These are phyloP conservation scores for Isoperla grammatica DNA, from an alignment of 2,888 invertebrate species.

Conservation along the genomic window DNA sequence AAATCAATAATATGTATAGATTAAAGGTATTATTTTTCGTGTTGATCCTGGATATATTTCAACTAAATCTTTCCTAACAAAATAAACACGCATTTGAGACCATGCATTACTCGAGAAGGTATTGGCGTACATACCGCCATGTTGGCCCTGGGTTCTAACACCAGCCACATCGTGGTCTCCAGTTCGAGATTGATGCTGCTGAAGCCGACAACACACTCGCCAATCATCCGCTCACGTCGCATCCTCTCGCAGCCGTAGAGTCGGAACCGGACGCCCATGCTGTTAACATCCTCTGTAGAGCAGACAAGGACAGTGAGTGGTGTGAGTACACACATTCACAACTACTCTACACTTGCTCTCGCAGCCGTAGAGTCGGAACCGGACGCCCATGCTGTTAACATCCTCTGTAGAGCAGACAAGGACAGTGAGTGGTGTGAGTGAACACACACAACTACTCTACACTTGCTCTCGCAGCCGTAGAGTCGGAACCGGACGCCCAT, in stretches of 20 bases:
- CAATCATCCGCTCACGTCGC: slow-evolving; percentile 85
- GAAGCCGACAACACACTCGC: slow-evolving; percentile 86
- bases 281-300: slow-evolving; percentile 78
- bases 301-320: background rate
- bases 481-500: slow-evolving; percentile 86
- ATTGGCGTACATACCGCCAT: slow-evolving; percentile 38
- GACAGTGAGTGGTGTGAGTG: no score
- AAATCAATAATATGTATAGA: no score
- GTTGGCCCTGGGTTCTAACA: slow-evolving; percentile 56
- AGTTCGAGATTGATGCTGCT: slow-evolving; percentile 83
- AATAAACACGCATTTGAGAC: no score
- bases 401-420: slow-evolving; percentile 68
- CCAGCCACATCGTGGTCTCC: slow-evolving; percentile 86
- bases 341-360: slow-evolving; percentile 93
- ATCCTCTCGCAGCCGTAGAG: slow-evolving; percentile 90
- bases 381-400: slow-evolving; percentile 84
- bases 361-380: slow-evolving; percentile 86
- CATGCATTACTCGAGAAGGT: no score
- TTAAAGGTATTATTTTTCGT: no score
- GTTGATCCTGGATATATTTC: no score
- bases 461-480: slow-evolving; percentile 89
- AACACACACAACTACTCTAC: no score
- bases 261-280: slow-evolving; percentile 83
- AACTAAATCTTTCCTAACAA: no score
- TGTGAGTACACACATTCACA: no score